Base-by-base conservation (phyloP, 2,797 vertebrate genomes). In the Eutrigla gurnardus region DNA sequence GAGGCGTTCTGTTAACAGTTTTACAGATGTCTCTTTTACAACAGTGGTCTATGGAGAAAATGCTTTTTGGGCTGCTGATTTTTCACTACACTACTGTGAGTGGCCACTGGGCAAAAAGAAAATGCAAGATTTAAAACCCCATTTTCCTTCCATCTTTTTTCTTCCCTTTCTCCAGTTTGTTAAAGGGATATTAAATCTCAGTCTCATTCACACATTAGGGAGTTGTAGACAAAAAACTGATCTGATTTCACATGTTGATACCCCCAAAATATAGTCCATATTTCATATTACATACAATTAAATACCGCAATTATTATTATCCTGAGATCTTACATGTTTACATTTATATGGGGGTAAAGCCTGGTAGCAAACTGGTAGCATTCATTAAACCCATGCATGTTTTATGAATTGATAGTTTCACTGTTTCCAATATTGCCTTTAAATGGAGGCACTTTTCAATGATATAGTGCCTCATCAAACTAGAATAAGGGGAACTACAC, bases 401-500 rank as follows among this genome's bases (percentile, higher is more conserved):
- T 77, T 80, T 46, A 57, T 75, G 43, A 78, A 70, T 81, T 62
- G 65, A 78, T 40, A 53, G 53, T 73, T 79, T 66, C 39, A 4
- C 35, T 50, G 37, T 77, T 80, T 73, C 59, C 42, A 61, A 7
- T 47, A n/a, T 33, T 83, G 74, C 45, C 33, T 82, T 78, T 80
- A 77, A 84, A 78, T 1, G 35, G 63, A 65, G 66, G 14, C 5
- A 17, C 57, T 70, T 69, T 67, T 77, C 4, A 4, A 25, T 75
- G 77, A 75, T 70, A 59, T 39, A 33, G 58, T 7, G 39, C 43
- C 65, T 73, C 82, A 88, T 86, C 73, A 80, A 60, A 81, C 46
- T 42, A 79, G 73, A 85, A 80, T 72, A 68, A 25, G 79, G 74
- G 58, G 57, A 86, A 78, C 80, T 76, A 86, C 88, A 87, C 8